Conservation (phyloP, 1,140 invertebrate species). For the Drosophila rhopaloa region DNA sequence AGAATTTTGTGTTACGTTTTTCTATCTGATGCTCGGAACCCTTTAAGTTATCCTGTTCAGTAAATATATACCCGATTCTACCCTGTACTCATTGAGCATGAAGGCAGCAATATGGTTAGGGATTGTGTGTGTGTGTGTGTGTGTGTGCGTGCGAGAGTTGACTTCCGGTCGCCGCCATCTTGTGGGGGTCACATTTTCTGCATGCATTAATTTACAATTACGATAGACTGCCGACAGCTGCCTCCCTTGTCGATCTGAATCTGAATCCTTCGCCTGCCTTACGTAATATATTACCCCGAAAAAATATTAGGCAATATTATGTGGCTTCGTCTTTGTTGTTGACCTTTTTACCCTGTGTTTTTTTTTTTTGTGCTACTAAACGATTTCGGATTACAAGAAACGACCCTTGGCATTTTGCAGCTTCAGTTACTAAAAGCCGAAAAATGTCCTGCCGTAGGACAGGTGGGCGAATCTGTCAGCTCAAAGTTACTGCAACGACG, state of each 20-base stretch:
- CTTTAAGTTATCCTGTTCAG: no score
- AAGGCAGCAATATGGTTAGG: slow-evolving; percentile 1
- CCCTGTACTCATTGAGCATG: not conserved
- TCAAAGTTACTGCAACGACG: slow-evolving; percentile 14
- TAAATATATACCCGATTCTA: not conserved
- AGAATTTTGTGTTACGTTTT: no score
- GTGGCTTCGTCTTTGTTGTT: slow-evolving; percentile 7
- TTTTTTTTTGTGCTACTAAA: slow-evolving; percentile 3
- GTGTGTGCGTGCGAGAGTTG: slow-evolving; percentile 2
- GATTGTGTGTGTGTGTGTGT: not conserved
- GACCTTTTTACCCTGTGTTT: slow-evolving; percentile 4
- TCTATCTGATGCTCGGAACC: no score
- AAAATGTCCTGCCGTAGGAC: slow-evolving; percentile 14
- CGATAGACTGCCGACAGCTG: slow-evolving; percentile 58
- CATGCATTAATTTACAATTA: slow-evolving; percentile 76
- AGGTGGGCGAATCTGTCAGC: slow-evolving; percentile 21
- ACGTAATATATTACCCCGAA: slow-evolving; percentile 24
- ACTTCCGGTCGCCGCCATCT: slow-evolving; percentile 46
- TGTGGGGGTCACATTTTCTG: slow-evolving; percentile 57
- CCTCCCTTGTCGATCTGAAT: slow-evolving; percentile 6
- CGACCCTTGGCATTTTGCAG: slow-evolving; percentile 25
- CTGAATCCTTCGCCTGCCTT: not conserved
- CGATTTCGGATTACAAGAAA: slow-evolving; percentile 22
- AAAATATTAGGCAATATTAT: slow-evolving; percentile 31
- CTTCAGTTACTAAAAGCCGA: slow-evolving; percentile 33